These are phyloP conservation scores for Oasisia sp. DNA, from an alignment of 2,888 invertebrate genomes.

Conservation along the genomic window DNA sequence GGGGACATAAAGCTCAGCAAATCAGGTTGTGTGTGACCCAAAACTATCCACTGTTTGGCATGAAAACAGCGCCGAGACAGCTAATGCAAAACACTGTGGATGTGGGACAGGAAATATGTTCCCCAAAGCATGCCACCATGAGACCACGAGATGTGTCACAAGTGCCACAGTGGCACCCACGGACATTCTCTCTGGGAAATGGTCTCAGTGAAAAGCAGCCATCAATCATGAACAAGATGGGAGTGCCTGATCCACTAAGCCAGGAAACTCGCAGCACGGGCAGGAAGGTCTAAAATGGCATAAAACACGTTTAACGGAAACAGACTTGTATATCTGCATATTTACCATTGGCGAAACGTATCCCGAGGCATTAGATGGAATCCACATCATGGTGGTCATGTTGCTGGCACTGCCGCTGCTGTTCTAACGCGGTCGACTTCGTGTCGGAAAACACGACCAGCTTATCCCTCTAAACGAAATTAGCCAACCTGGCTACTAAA, in stretches of 20 bases:
- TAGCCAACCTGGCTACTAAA: neutral
- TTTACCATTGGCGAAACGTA: conserved; percentile 10
- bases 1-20: neutral
- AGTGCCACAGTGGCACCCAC: neutral
- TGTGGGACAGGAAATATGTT: neutral
- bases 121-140: neutral
- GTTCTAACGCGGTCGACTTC: neutral
- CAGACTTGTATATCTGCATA: neutral
- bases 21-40: neutral
- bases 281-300: neutral
- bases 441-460: neutral
- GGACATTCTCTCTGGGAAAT: neutral
- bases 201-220: neutral
- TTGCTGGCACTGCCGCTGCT: neutral
- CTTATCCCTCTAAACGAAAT: neutral
- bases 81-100: neutral
- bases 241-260: neutral
- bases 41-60: neutral
- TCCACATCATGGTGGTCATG: conserved; percentile 17
- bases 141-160: neutral
- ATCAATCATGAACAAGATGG: neutral
- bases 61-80: neutral
- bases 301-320: neutral
- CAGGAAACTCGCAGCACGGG: neutral
- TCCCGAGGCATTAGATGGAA: neutral